Base-by-base conservation (phyloP, 1,140 invertebrate genomes). In the Oryzaephilus surinamensis region DNA sequence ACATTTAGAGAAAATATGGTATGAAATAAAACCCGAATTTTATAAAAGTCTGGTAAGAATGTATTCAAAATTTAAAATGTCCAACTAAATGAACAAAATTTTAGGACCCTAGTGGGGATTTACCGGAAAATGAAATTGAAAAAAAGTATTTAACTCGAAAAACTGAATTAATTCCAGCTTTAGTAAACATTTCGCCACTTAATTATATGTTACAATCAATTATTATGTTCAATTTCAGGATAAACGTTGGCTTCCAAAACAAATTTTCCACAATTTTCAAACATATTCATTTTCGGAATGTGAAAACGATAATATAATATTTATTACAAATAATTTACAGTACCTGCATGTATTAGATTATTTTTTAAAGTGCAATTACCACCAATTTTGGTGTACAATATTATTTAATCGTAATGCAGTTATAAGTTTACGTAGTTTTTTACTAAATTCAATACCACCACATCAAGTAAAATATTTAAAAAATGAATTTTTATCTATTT, bases 371-470 rank as follows among this genome's bases (percentile, higher is more conserved):
- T 56, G 54, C 32, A 48, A 43, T 30, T 58, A 49, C 34, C 53
- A 56, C 28, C 54, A 56, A 15, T 58, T 58, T 45, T 58, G 55
- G 55, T 56, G 54, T 44, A 48, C 40, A 20, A 45, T 58, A 13
- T 34, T 53, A 28, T 58, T 46, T 47, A 48, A 56, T 43, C 44
- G 50, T 13, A 46, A 43, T 26, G 45, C 46, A 29, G 17, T 24
- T 13, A 16, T 36, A 31, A 35, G 43, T 26, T 30, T 58, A 24
- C 40, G 43, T 19, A 49, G 46, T 45, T 56, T 54, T 39, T 29
- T 58, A 12, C 30, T 48, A 26, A 48, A 45, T 39, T 43, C 53
- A n/a, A 35, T 58, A 24, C 32, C 41, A 7, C 34, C 37, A 14
- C 48, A 52, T 43, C 43, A 49, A 31, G 21, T 36, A 5, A 44